phyloP scores from a whole-genome alignment of 1,140 invertebrate genomes.

The Saccostrea echinata region DNA sequence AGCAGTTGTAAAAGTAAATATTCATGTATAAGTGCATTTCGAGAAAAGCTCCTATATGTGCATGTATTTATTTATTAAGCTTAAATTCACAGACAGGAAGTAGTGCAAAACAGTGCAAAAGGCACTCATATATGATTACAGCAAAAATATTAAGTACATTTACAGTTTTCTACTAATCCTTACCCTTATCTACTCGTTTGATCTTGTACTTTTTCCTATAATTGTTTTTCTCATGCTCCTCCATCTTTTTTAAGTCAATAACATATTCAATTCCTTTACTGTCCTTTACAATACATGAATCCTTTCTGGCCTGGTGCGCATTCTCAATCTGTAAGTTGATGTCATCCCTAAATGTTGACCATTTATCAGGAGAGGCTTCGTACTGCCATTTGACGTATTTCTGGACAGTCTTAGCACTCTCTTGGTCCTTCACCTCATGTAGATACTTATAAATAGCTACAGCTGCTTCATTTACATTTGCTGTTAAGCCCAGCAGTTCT shows the following conservation, averaged over 20 bases:
- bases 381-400: constrained; percentile 59
- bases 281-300: constrained; percentile 26
- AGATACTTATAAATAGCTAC: constrained; percentile 4
- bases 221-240: constrained; percentile 43
- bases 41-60: too few species aligned
- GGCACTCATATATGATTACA: too few species aligned
- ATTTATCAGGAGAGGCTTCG: constrained; percentile 28
- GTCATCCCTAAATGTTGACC: constrained; percentile 9
- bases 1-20: too few species aligned
- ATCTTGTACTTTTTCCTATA: constrained; percentile 36
- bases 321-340: constrained; percentile 41
- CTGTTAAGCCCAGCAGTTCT: neutral
- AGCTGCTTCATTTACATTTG: constrained; percentile 3
- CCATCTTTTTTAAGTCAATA: constrained; percentile 56
- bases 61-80: too few species aligned
- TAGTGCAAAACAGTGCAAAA: too few species aligned
- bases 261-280: constrained; percentile 40
- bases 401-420: constrained; percentile 48
- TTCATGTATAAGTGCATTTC: too few species aligned
- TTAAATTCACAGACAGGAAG: too few species aligned
- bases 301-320: constrained; percentile 20
- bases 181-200: constrained; percentile 8
- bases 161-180: too few species aligned
- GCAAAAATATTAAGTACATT: too few species aligned
- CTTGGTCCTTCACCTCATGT: constrained; percentile 7